Base-by-base conservation (phyloP, 2,113 vertebrate genomes). In the Saccopteryx bilineata region DNA sequence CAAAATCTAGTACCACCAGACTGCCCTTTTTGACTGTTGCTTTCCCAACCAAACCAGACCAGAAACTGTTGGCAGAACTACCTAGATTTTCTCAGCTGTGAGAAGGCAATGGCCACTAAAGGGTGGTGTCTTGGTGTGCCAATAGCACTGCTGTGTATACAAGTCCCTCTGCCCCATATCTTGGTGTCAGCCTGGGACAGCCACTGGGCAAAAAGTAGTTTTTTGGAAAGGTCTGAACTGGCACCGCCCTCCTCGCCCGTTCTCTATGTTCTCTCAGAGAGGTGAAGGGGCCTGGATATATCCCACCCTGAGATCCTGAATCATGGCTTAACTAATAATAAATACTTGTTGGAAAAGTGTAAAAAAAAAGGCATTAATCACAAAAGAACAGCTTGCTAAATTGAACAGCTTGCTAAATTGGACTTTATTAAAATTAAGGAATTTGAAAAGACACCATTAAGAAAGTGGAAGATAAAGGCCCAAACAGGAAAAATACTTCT, bases 361-460 rank as follows among this genome's bases (percentile, higher is more conserved):
- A 3, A 18, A 52, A 76, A 66, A 75, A 72, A 50, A 28, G 14
- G 14, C 15, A 76, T 14, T 74, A 50, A 58, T 31, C 17, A 50
- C 68, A 33, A 78, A 74, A 82, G 21, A 48, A 28, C 2, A 63
- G 23, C 26, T 9, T 2, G 54, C 33, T 84, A 60, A 10, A 19
- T 5, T 61, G 61, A 48, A 28, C 2, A 63, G 23, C 26, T 9
- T 2, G 54, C 33, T 84, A 60, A 10, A 19, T 5, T 61, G 61
- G n/a, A 69, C 26, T 88, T 68, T 52, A 82, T 52, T 46, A 54
- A 88, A 92, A 83, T 52, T 69, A 88, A 75, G 14, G 10, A 88
- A 87, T 0, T 54, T 83, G 52, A 52, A 58, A 74, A 87, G 1
- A 46, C 8, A 68, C 46, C 68, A 74, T 50, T 52, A 90, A 94